Base-by-base conservation (phyloP, 2,113 vertebrate species). In the Hippocampus guttulatus region DNA sequence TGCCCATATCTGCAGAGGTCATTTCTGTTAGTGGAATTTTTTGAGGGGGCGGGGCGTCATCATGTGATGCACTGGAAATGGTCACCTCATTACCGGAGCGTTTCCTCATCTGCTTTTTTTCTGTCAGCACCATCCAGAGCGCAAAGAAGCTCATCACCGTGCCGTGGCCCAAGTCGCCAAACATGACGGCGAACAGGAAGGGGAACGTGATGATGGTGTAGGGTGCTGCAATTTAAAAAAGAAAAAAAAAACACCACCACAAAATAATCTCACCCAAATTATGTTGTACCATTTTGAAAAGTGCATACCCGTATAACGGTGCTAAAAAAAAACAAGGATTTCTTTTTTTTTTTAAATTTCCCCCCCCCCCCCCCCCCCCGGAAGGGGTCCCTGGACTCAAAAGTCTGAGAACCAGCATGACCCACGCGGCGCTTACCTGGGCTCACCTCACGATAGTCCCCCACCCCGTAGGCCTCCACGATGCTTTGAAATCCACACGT, bases 131-230 rank as follows among this genome's bases (percentile, higher is more conserved):
- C 96, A 99, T 98, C 95, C 96, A 98, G 71, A 98, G 90, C 0
- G 94, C 95, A 0, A 95, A 96, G 65, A 92, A 84, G 3, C 95
- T 84, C 94, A 99, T 95, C 77, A 98, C 83, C 1, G 85, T 67
- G 0, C 97, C 97, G 0, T 99, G 97, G 1, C 97, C 97, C 9
- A 96, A 93, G 83, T 99, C 97, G 3, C 97, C 97, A 52, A 99
- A 99, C 97, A 99, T 99, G 84, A 99, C 97, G 0, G 97, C 97
- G 8, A 99, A 99, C 79, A 99, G 88, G 85, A 99, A 99, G n/a
- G 97, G 97, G 88, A 99, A 99, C 0, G 97, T 99, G 80, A 99
- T 92, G 81, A 98, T 92, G 62, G 96, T 99, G 74, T 95, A 99
- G 0, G 96, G 97, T 67, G 96, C 97, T 99, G 92, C 12, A 8